A percentile compares a stretch with the other conserved stretches of the same genome.
phyloP scores from a whole-genome alignment of 2,888 invertebrate species.

The Anthoptus insignis region DNA sequence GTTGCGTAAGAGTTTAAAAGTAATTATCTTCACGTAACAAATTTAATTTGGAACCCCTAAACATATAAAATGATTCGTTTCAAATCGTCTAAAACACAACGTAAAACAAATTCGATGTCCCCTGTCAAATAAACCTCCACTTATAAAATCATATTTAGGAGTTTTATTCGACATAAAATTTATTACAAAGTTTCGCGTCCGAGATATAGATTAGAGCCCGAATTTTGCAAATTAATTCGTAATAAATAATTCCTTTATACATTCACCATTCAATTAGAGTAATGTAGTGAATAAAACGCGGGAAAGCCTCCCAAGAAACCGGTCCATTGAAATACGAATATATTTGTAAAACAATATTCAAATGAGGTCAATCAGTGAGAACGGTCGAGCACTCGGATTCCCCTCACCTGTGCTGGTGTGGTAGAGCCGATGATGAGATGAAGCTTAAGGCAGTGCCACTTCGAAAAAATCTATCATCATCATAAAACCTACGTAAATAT shows the following conservation, averaged over 20 bases:
- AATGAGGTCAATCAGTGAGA: conserved; percentile 35
- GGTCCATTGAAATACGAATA: conserved; percentile 32
- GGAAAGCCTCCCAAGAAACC: conserved; percentile 16
- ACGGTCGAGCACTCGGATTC: conserved; percentile 10
- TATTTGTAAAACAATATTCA: conserved; percentile 37
- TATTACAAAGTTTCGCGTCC: conserved; percentile 20
- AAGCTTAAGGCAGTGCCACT: neutral
- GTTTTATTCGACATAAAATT: conserved; percentile 13
- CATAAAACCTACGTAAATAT: no score
- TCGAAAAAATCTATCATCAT: neutral
- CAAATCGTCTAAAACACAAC: neutral
- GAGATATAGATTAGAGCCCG: conserved; percentile 20
- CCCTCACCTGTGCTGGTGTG: conserved; percentile 20
- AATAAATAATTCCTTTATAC: conserved; percentile 33
- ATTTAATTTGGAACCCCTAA: no score
- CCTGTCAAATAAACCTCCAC: neutral
- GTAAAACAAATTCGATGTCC: neutral
- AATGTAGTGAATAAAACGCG: conserved; percentile 36
- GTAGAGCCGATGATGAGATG: neutral
- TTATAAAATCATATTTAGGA: neutral
- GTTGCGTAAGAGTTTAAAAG: no score
- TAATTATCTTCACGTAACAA: no score
- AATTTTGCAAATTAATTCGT: conserved; percentile 25
- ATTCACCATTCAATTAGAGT: conserved; percentile 38
- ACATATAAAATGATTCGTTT: neutral